Base-by-base conservation (phyloP, 2,113 vertebrate species). In the Triplophysa tibetana region DNA sequence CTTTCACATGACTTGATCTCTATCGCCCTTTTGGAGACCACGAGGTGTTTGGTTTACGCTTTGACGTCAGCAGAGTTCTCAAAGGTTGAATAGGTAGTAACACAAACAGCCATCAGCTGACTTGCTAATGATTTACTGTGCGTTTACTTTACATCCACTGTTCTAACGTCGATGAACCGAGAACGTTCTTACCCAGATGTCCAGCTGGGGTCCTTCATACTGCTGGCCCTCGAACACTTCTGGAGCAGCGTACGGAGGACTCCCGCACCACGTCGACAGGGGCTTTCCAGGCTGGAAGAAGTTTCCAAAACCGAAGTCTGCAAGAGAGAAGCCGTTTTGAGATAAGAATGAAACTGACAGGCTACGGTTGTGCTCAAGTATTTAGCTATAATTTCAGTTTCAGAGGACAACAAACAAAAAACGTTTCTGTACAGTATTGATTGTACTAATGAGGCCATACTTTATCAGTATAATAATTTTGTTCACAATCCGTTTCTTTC, bases 291-390 rank as follows among this genome's bases (percentile, higher is more conserved):
- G 94, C 91, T 96, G 94, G 88, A 97, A 99, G 93, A 99, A 99
- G 89, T 99, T 99, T 77, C 96, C 97, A 86, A 99, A 99, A 80
- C 98, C 98, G 89, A 99, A 99, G 92, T 99, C 98, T 99, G 90
- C 76, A 89, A 54, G 29, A 56, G 10, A 63, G 9, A 79, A 41
- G 26, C 54, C 9, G 19, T 21, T 58, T 58, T 26, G 52, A 60
- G 69, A 52, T 62, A 41, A 82, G 70, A 81, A 80, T 63, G 38
- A 72, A 64, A 73, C 41, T 45, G 66, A 56, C 43, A 56, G 41
- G 63, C 7, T 61, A 38, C 17, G 56, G 21, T 14, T 60, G 54
- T 45, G 56, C 7, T 24, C 9, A 33, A 2, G 1, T 26, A 19
- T 10, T 33, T 3, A 56, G 24, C 54, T 70, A 7, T 4, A 2